These are phyloP conservation scores for Lagopus muta DNA, from an alignment of 2,113 vertebrate species.

Conservation along the genomic window DNA sequence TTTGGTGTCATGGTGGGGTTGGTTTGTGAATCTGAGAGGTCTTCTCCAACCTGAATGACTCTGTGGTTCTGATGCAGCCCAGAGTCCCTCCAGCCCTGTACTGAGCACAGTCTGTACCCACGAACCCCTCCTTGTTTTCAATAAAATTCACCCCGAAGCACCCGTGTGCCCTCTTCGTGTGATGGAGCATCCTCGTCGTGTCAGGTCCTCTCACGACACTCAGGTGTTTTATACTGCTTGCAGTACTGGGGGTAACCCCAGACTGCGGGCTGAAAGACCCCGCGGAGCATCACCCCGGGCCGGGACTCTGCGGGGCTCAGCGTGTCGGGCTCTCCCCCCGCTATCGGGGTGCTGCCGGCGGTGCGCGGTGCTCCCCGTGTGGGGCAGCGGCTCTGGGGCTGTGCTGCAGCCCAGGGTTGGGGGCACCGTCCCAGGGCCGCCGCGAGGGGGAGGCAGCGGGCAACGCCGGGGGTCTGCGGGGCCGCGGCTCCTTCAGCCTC, in stretches of 20 bases:
- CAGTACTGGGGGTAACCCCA: not conserved
- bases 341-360: too few relatives aligned
- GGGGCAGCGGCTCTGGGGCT: too few relatives aligned
- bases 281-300: too few relatives aligned
- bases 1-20: not conserved
- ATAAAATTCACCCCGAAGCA: constrained; percentile 37
- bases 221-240: not conserved
- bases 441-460: constrained; percentile 38
- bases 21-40: not conserved
- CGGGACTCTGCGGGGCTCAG: too few relatives aligned
- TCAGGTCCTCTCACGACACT: not conserved
- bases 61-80: not conserved
- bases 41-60: not conserved
- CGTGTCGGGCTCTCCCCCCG: too few relatives aligned
- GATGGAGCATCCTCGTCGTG: not conserved
- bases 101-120: constrained; percentile 16
- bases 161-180: not conserved
- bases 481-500: not conserved
- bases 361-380: too few relatives aligned
- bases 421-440: not conserved
- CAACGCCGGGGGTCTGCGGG: not conserved
- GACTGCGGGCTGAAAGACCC: too few relatives aligned
- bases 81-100: not conserved
- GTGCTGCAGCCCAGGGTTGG: not conserved
- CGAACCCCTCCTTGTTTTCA: not conserved